Conservation (phyloP, 1,140 invertebrate species). For the Drosophila melanogaster region Release_6_plus_ISO1_MT NC_004354.4:2779501-2780000, state of each 20-base stretch:
- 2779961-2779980: neutral
- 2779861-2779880: neutral
- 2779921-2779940: neutral
- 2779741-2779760: slow-evolving; percentile 37
- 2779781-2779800: slow-evolving; percentile 2
- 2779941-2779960: neutral
- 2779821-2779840: slow-evolving; percentile 75
- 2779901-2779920: slow-evolving; percentile 46
- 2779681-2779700: slow-evolving; percentile 22
- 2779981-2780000: neutral
- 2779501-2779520: slow-evolving; percentile 69
- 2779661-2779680: neutral
- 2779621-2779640: neutral
- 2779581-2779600: slow-evolving; percentile 8
- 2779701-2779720: slow-evolving; percentile 80
- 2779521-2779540: slow-evolving; percentile 83
- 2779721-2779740: slow-evolving; percentile 75
- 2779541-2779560: slow-evolving; percentile 79
- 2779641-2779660: neutral
- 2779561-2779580: slow-evolving; percentile 35
- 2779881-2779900: slow-evolving; percentile 5
- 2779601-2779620: neutral
- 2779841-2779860: slow-evolving; percentile 54
- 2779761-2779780: neutral
- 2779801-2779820: slow-evolving; percentile 1